Base-by-base conservation (phyloP, 2,888 invertebrate species). In the Sesia bembeciformis region DNA sequence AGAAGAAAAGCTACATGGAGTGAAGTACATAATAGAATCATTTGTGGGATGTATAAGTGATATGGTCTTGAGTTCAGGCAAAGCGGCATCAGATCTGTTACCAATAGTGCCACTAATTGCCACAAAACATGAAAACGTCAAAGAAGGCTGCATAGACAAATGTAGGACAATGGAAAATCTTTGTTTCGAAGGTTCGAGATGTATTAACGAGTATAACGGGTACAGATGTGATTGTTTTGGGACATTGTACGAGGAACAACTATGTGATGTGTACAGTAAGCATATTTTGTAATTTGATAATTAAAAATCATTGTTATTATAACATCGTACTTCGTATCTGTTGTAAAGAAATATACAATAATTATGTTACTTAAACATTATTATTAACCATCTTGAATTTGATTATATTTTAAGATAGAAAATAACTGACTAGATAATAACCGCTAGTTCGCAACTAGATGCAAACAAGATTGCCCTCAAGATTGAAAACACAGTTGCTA, bases 211-310 rank as follows among this genome's bases (percentile, higher is more conserved):
- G 74, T 98, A 97, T 80, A 95, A 96, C 67, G 93, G 94, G 56
- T 92, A 96, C 58, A 94, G 95, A 23, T 98, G 98, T 75, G 97
- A 98, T 76, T 98, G 98, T 78, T 98, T 97, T 72, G 97, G 96
- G 39, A 97, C 97, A 3, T 91, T 93, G 67, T 97, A 96, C 79
- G 97, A 98, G 84, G 98, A 97, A 63, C 95, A 96, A 67, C 93
- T 94, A 63, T 98, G 98, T 84, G 96, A 97, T 85, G 94, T 96
- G 66, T 95, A 95, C 77, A 96, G 97, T 97, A 90, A 92, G 93
- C 91, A 67, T 56, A 0, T 7, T 7, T 39, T 52, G 1, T 7
- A 40, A 40, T 40, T 1, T 38, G 4, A 23, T 6, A 6, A 50
- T 5, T 38, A 6, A 39, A 50, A 50, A 50, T 39, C 4, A 50